Base-by-base conservation (phyloP, 2,797 vertebrate genomes). In the Sebastes baramenuke region DNA sequence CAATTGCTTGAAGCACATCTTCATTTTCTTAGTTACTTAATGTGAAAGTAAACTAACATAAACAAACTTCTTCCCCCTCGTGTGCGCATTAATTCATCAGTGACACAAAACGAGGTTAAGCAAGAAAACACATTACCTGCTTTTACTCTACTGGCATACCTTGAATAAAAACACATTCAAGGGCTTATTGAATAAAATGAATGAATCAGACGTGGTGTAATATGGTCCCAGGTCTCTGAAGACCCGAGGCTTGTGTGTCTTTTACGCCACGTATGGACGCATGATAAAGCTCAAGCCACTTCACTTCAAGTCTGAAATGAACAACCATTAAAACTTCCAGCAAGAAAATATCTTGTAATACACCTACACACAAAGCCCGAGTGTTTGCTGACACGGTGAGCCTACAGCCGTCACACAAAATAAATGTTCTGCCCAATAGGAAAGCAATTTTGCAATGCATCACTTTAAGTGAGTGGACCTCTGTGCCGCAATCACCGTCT, bases 401-500 rank as follows among this genome's bases (percentile, higher is more conserved):
- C 84, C 86, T 74, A 86, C 83, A 88, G 73, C 89, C 77, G 76
- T 90, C 87, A 87, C 84, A 73, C 79, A 82, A 82, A 93, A 91
- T 86, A 81, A 89, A 94, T 89, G 93, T 88, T 86, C 78, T 34
- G 25, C 82, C 89, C 82, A 89, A 91, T 90, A 91, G 90, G 90
- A 92, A 94, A 89, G 90, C 85, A 88, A 92, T 93, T 84, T 94
- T 88, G 89, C 90, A 87, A 93, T 93, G 93, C 88, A 93, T 94
- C 92, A 93, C 83, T 91, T 91, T 93, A 94, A 95, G 90, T 92
- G 89, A 92, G 92, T 89, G 88, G 92, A 90, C 93, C 93, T 94
- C 85, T 94, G 90, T 77, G 88, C 88, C 32, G 46, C 81, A 81
- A 85, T 79, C 83, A 67, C 67, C 87, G 83, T 94, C 93, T 93